Evolutionary conservation across 2,888 invertebrate species (phyloP).

Genomic region (Parthenolecanium corni): DNA sequence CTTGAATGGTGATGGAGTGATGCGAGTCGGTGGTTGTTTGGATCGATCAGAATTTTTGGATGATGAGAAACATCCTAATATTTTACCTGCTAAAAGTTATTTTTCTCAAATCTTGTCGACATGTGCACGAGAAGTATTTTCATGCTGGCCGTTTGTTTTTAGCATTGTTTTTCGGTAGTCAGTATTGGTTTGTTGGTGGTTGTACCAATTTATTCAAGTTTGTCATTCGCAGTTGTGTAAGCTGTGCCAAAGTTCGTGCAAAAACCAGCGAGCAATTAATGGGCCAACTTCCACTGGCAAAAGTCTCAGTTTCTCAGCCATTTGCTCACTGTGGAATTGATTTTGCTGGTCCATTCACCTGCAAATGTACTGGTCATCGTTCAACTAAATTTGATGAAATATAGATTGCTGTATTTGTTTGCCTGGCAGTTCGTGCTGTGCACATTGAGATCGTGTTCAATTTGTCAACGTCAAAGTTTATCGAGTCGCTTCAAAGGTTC

Average conservation of each 20-base stretch:
- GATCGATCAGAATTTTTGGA: background rate
- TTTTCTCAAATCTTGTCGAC: background rate
- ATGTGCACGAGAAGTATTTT: background rate
- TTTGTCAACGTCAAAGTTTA: background rate
- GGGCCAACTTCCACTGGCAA: background rate
- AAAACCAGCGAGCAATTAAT: background rate
- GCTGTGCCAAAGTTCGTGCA: background rate
- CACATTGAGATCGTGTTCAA: background rate
- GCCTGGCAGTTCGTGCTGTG: background rate
- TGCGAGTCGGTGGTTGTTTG: constrained; percentile 11
- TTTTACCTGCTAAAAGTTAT: background rate
- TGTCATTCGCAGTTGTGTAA: background rate
- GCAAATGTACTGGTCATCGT: background rate
- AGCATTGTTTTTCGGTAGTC: background rate
- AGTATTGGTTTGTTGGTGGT: background rate
- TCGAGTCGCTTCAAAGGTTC: background rate
- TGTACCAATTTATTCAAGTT: background rate
- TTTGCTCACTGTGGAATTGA: background rate
- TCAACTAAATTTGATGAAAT: background rate
- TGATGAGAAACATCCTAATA: background rate
- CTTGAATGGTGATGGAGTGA: background rate
- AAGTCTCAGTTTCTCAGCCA: background rate
- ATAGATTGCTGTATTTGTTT: background rate
- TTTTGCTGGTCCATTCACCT: background rate
- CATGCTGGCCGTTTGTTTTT: background rate